Base-by-base conservation (phyloP, 2,113 vertebrate species). In the Penelope pileata region DNA sequence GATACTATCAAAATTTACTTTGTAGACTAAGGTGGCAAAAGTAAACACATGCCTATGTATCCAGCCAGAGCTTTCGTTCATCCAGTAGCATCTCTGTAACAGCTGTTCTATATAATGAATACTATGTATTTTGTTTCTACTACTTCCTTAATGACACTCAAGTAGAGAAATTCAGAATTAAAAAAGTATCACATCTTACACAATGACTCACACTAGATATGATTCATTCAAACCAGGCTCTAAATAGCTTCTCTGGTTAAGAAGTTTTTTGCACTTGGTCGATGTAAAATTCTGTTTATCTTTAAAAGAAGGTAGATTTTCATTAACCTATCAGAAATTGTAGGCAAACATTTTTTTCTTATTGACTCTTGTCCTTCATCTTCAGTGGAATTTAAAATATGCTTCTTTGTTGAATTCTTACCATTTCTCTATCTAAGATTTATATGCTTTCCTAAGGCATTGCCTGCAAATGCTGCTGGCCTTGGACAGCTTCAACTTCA, bases 1-100 rank as follows among this genome's bases (percentile, higher is more conserved):
- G 50, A 29, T 64, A n/a, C 74, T 91, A 91, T 78, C 76, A 70
- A 74, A 79, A 77, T 88, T 91, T 60, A 14, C n/a, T 91, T 86
- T 91, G 94, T 70, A 77, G 87, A 94, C 38, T 70, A 70, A 80
- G 38, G 54, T 86, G 59, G 59, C 26, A 77, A 92, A 81, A 56
- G 74, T 38, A 95, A 95, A 92, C 51, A 87, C 23, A 23, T 15
- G 17, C 30, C 24, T 90, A 7, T 36, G 16, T 67, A 54, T 24
- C 63, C 32, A 90, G 38, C 9, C 23, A 77, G 38, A 59, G 38
- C 12, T 60, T 72, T 79, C 51, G 42, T 50, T 93, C 17, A 10
- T 60, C 54, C 58, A 32, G n/a, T 24, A 56, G 69, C 59, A 83
- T 23, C 18, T 74, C 70, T 69, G 34, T 26, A 59, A 26, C 16